Evolutionary conservation across 2,888 invertebrate species (phyloP).

Genomic region (Himalopsyche japonica): DNA sequence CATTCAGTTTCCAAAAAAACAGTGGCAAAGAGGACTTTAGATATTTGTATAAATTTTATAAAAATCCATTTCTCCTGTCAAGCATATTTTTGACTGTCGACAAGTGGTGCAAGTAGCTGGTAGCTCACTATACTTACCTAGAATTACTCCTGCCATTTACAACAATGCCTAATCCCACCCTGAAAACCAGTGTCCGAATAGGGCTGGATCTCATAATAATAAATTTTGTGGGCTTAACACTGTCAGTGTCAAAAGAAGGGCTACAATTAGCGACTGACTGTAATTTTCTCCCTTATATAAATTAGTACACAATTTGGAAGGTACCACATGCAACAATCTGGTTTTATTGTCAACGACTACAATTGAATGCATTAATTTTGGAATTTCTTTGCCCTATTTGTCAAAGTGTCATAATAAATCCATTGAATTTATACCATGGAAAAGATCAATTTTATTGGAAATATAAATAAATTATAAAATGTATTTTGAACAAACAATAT

Average conservation of each 20-base stretch:
- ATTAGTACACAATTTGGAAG: neutral
- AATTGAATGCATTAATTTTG: neutral
- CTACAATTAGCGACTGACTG: slow-evolving; percentile 24
- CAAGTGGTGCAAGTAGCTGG: neutral
- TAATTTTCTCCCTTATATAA: slow-evolving; percentile 12
- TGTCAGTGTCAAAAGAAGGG: slow-evolving; percentile 31
- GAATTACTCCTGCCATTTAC: neutral
- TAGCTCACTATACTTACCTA: neutral
- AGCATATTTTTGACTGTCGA: neutral
- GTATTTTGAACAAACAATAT: too few relatives aligned
- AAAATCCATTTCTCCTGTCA: too few relatives aligned
- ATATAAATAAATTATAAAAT: too few relatives aligned
- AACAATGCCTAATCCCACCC: neutral
- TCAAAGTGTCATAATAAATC: neutral
- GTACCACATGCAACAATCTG: neutral
- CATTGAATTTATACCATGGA: neutral
- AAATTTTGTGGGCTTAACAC: slow-evolving; percentile 33
- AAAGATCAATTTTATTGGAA: neutral
- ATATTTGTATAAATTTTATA: too few relatives aligned
- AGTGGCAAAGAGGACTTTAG: too few relatives aligned
- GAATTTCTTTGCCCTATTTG: neutral
- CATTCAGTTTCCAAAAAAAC: too few relatives aligned
- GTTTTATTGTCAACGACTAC: neutral
- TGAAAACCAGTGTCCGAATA: neutral
- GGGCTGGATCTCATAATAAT: slow-evolving; percentile 10